phyloP scores from a whole-genome alignment of 1,140 invertebrate species.

The Hylaeus anthracinus region DNA sequence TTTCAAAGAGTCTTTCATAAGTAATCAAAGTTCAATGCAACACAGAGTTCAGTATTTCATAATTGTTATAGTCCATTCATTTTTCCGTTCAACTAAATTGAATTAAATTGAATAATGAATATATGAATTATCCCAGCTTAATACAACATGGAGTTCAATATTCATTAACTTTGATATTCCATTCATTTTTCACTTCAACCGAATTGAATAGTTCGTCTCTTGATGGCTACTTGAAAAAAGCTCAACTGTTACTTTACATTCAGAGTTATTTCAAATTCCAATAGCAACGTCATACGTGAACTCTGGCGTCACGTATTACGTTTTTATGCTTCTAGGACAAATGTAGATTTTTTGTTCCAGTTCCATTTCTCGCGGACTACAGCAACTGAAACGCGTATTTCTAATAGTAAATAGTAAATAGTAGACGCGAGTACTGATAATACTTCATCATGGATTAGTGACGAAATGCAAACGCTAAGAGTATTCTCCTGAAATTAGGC shows the following conservation, averaged over 20 bases:
- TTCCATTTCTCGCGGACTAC: neutral
- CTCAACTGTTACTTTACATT: neutral
- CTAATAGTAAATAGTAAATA: slow-evolving; percentile 10
- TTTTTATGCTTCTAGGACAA: slow-evolving; percentile 6
- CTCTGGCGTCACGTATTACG: neutral
- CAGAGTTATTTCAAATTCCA: neutral
- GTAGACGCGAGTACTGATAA: neutral
- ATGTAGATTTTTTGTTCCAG: neutral
- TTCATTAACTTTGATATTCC: too few species aligned
- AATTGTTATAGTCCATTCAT: too few species aligned
- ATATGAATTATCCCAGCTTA: neutral
- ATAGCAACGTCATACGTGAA: neutral
- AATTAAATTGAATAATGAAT: too few species aligned
- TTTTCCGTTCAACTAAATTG: too few species aligned
- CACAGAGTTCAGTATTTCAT: too few species aligned
- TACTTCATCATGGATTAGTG: slow-evolving; percentile 1
- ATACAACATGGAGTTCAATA: neutral
- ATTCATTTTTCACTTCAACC: too few species aligned
- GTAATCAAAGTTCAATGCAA: neutral
- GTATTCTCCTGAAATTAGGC: neutral
- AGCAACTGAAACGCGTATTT: neutral
- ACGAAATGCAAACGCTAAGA: neutral
- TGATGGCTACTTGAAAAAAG: too few species aligned
- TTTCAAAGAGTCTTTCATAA: neutral
- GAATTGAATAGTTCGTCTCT: too few species aligned